Evolutionary conservation across 2,888 invertebrate genomes (phyloP).

Genomic region (Aporophyla lueneburgensis): DNA sequence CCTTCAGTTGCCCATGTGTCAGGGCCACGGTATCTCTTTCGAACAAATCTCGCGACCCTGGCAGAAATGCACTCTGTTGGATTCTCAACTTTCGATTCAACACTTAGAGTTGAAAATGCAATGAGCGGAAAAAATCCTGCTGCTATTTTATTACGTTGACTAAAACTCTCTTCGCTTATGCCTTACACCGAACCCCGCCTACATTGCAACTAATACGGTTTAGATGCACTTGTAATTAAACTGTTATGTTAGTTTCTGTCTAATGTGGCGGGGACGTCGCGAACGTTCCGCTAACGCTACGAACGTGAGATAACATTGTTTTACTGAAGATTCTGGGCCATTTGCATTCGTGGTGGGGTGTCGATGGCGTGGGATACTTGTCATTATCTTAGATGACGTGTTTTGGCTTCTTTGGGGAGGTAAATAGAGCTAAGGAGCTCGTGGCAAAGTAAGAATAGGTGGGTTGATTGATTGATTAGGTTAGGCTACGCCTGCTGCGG

Average conservation of each 20-base stretch:
- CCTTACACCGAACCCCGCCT: conserved; percentile 62
- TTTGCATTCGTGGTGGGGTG: conserved; percentile 69
- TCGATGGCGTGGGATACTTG: conserved; percentile 39
- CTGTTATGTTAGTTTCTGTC: conserved; percentile 86
- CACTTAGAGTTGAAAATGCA: too few species aligned
- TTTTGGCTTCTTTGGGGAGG: neutral
- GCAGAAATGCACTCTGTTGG: too few species aligned
- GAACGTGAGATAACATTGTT: conserved; percentile 79
- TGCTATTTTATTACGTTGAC: neutral
- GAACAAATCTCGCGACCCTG: too few species aligned
- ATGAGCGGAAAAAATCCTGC: too few species aligned
- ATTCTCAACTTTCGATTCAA: too few species aligned
- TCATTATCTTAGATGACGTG: conserved; percentile 13
- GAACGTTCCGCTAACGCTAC: conserved; percentile 74
- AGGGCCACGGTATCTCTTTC: too few species aligned
- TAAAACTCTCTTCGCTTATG: conserved; percentile 48
- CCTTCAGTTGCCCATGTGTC: too few species aligned
- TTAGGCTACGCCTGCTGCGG: too few species aligned
- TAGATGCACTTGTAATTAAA: conserved; percentile 87
- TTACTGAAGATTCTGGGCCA: conserved; percentile 53
- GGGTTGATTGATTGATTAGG: neutral
- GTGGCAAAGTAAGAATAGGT: neutral
- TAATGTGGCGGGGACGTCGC: conserved; percentile 82
- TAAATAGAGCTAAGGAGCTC: neutral
- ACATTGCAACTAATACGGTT: conserved; percentile 78